Conservation (phyloP, 2,888 invertebrate species). For the Acleris emargana region DNA sequence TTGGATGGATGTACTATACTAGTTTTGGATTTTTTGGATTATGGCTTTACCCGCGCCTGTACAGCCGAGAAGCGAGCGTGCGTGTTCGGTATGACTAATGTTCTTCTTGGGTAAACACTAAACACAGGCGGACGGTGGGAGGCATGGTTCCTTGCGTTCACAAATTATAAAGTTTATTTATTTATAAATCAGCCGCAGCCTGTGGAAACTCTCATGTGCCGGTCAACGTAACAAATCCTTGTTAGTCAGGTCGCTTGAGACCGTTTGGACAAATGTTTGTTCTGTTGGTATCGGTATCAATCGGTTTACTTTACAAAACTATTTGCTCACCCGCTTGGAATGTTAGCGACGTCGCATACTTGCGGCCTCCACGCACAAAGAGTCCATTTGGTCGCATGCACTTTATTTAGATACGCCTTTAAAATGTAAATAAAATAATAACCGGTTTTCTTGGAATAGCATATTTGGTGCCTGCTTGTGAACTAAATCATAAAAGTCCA, state of each 20-base stretch:
- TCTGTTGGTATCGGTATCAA: slow-evolving; percentile 39
- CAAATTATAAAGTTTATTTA: slow-evolving; percentile 39
- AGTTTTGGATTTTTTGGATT: background rate
- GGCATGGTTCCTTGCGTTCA: slow-evolving; percentile 41
- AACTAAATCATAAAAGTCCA: too few species aligned
- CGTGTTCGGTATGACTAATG: slow-evolving; percentile 38
- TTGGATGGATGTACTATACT: slow-evolving; percentile 3
- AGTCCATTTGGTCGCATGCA: too few species aligned
- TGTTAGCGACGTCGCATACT: slow-evolving; percentile 23
- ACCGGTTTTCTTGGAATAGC: too few species aligned
- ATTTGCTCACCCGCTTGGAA: slow-evolving; percentile 32
- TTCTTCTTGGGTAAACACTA: slow-evolving; percentile 43
- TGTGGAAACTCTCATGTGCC: slow-evolving; percentile 40
- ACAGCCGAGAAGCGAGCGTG: slow-evolving; percentile 1
- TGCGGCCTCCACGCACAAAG: too few species aligned
- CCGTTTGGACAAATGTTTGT: slow-evolving; percentile 57
- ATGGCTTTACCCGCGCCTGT: background rate
- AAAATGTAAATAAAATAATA: too few species aligned
- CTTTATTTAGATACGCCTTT: too few species aligned
- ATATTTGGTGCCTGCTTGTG: too few species aligned
- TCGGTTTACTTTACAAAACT: slow-evolving; percentile 34
- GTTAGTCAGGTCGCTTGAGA: slow-evolving; percentile 47
- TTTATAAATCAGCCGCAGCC: slow-evolving; percentile 40
- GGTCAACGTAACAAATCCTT: slow-evolving; percentile 38
- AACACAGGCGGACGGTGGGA: slow-evolving; percentile 48